Percentiles rank a stretch among this genome's conserved stretches.
Evolutionary conservation across 2,113 vertebrate genomes (phyloP).

Genomic region (Clarias magur): DNA sequence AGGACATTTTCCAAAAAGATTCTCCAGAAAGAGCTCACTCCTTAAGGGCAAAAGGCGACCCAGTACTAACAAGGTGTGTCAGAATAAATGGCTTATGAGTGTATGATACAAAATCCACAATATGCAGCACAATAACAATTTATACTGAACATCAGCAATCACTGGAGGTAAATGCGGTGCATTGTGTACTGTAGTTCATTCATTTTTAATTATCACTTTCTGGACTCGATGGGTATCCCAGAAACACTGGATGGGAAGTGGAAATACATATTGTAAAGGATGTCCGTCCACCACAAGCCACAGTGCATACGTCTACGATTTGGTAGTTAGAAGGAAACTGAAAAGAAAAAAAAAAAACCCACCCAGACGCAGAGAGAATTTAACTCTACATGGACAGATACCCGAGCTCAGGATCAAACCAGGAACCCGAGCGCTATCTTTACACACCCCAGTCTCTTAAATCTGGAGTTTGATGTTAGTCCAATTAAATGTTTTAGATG

Average conservation of each 20-base stretch:
- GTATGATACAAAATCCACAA: neutral
- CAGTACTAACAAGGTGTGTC: too few species aligned
- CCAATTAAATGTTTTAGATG: neutral
- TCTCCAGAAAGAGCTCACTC: too few species aligned
- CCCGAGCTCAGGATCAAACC: too few species aligned
- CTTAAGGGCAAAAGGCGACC: too few species aligned
- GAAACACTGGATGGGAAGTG: neutral
- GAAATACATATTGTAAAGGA: neutral
- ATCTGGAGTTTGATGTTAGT: neutral
- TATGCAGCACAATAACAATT: neutral
- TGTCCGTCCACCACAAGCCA: neutral
- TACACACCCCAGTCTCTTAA: neutral
- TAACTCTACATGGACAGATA: too few species aligned
- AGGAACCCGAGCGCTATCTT: neutral
- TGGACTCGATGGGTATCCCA: neutral
- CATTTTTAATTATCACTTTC: neutral
- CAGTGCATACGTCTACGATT: neutral
- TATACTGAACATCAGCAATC: neutral
- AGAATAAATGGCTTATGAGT: too few species aligned
- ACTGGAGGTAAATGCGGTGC: neutral
- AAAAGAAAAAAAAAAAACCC: too few species aligned
- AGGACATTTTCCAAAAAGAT: too few species aligned
- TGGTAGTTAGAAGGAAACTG: too few species aligned
- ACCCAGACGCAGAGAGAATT: too few species aligned
- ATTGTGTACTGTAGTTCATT: neutral